Evolutionary conservation across 2,113 vertebrate species (phyloP).

Genomic region (Protobothrops mucrosquamatus): DNA sequence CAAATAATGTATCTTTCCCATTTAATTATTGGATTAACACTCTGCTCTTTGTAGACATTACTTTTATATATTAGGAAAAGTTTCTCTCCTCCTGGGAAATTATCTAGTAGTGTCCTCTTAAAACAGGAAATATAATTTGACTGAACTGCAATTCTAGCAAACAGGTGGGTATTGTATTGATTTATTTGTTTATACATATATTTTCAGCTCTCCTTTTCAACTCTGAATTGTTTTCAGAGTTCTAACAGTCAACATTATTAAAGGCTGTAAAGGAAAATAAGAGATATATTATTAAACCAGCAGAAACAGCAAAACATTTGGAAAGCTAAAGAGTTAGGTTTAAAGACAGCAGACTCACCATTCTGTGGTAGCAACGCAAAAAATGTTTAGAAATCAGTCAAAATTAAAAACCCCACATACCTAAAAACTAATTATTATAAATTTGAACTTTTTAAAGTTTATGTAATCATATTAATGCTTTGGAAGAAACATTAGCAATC

Average conservation of each 20-base stretch:
- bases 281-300: not conserved
- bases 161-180: not conserved
- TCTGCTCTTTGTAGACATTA: not conserved
- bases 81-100: not conserved
- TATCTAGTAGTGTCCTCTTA: not conserved
- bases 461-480: not conserved
- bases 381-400: not conserved
- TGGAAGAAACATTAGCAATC: not conserved
- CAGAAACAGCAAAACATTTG: not conserved
- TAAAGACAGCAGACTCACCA: not conserved
- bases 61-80: not conserved
- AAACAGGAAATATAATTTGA: not conserved
- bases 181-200: constrained; percentile 1
- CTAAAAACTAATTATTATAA: not conserved
- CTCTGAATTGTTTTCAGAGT: not conserved
- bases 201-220: not conserved
- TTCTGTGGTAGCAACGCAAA: not conserved
- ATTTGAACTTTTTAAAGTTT: not conserved
- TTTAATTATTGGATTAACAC: not conserved
- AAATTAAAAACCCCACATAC: not conserved
- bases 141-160: not conserved
- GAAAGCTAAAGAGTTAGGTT: not conserved
- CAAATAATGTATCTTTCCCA: not conserved
- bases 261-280: not conserved
- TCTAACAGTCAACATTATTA: not conserved